These are phyloP conservation scores for Stratiomys singularior DNA, from an alignment of 2,888 invertebrate genomes.

Conservation along the genomic window DNA sequence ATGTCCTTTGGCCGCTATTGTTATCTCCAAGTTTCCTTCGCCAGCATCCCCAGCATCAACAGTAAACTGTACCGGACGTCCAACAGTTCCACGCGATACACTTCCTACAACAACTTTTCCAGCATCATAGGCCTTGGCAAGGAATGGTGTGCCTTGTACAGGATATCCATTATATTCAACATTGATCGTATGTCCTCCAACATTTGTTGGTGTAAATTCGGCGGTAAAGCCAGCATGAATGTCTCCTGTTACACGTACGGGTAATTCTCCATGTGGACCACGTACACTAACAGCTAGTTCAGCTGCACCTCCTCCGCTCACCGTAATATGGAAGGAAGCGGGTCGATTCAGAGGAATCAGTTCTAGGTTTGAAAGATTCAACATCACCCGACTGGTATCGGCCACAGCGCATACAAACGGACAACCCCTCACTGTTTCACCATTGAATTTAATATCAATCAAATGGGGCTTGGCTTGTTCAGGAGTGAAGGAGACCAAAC, in stretches of 20 bases:
- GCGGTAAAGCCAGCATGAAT: conserved; percentile 88
- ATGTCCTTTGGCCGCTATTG: conserved; percentile 91
- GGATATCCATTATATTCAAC: conserved; percentile 92
- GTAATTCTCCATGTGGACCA: conserved; percentile 86
- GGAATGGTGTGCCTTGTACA: conserved; percentile 88
- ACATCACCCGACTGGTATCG: conserved; percentile 79
- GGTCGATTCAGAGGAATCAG: conserved; percentile 85
- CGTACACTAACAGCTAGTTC: conserved; percentile 90
- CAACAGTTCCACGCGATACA: conserved; percentile 84
- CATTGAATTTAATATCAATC: conserved; percentile 96
- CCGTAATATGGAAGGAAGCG: conserved; percentile 82
- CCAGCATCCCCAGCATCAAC: conserved; percentile 97
- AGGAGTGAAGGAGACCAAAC: conserved; percentile 93
- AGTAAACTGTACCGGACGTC: conserved; percentile 92
- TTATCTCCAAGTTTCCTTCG: conserved; percentile 96
- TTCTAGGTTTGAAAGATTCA: conserved; percentile 80
- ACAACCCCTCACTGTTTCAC: conserved; percentile 90
- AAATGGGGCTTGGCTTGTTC: conserved; percentile 90
- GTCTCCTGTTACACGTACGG: conserved; percentile 89
- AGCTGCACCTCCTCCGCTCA: conserved; percentile 76
- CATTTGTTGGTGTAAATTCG: conserved; percentile 90
- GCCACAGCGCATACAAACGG: conserved; percentile 89
- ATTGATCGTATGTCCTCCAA: conserved; percentile 91
- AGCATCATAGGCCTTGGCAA: conserved; percentile 93
- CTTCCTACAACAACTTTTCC: conserved; percentile 84